phyloP scores from a whole-genome alignment of 2,113 vertebrate genomes.

The Cariama cristata region DNA sequence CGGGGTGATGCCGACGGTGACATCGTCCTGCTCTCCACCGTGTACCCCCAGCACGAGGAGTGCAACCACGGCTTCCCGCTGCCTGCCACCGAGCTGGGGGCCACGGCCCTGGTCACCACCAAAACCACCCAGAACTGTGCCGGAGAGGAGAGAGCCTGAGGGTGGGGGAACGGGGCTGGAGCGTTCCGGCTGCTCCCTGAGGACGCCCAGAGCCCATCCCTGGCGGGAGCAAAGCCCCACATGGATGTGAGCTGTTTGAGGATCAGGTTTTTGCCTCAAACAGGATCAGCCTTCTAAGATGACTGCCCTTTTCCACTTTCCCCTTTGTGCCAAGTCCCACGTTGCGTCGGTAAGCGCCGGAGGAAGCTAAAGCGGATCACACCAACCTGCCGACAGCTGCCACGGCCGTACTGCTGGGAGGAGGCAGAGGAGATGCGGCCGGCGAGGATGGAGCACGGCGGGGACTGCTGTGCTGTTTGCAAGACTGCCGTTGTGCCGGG shows the following conservation, averaged over 20 bases:
- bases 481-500: neutral
- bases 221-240: neutral
- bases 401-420: rapidly evolving
- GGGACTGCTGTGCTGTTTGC: neutral
- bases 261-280: neutral
- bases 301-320: neutral
- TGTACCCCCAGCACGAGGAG: neutral
- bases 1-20: neutral
- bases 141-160: conserved; percentile 34
- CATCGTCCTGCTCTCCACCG: neutral
- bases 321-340: neutral
- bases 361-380: neutral
- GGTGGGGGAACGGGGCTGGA: neutral
- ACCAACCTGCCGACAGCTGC: neutral
- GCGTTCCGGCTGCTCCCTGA: neutral
- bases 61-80: conserved; percentile 68
- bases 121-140: conserved; percentile 70
- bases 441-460: neutral
- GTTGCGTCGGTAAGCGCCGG: neutral
- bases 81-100: conserved; percentile 80
- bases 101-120: conserved; percentile 79
- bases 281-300: neutral
- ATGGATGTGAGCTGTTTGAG: neutral
- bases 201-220: neutral
- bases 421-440: neutral